A percentile compares a stretch with the other conserved stretches of the same genome.
Evolutionary conservation across 2,888 invertebrate genomes (phyloP).

Genomic region (Neelides folsomi): DNA sequence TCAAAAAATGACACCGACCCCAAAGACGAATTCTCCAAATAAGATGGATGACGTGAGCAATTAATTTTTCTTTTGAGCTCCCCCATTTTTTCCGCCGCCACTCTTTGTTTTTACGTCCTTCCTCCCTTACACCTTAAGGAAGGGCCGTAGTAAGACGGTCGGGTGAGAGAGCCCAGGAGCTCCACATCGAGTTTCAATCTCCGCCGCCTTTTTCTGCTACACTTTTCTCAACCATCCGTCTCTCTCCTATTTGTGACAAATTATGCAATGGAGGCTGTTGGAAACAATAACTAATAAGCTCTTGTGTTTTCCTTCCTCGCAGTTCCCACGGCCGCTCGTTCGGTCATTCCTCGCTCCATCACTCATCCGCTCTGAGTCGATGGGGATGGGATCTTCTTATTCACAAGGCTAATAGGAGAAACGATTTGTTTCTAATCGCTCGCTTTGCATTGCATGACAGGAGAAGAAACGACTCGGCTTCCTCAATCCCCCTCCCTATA

Average conservation of each 20-base stretch:
- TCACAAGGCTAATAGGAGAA: conserved; percentile 2
- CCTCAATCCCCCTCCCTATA: not conserved
- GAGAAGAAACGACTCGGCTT: conserved; percentile 8
- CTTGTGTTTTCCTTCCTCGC: not conserved
- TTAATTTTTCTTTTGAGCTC: conserved; percentile 31
- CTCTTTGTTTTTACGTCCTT: conserved; percentile 12
- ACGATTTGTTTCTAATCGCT: conserved; percentile 15
- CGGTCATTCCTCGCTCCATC: not conserved
- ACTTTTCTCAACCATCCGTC: conserved; percentile 19
- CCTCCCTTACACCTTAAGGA: too few species aligned
- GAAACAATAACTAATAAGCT: not conserved
- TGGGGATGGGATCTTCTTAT: conserved; percentile 5
- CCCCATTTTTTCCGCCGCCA: conserved; percentile 22
- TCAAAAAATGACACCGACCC: conserved; percentile 23
- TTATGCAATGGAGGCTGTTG: conserved; percentile 13
- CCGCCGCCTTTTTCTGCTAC: conserved; percentile 15
- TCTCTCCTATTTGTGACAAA: conserved; percentile 21
- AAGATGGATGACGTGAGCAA: conserved; percentile 33
- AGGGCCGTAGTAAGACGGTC: too few species aligned
- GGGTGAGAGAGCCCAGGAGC: too few species aligned
- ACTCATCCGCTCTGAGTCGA: not conserved
- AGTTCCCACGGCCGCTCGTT: not conserved
- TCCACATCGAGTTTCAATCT: conserved; percentile 10
- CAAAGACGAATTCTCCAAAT: conserved; percentile 25
- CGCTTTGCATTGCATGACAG: conserved; percentile 16